Base-by-base conservation (phyloP, 1,140 invertebrate genomes). In the Trinorchestia longiramus region DNA sequence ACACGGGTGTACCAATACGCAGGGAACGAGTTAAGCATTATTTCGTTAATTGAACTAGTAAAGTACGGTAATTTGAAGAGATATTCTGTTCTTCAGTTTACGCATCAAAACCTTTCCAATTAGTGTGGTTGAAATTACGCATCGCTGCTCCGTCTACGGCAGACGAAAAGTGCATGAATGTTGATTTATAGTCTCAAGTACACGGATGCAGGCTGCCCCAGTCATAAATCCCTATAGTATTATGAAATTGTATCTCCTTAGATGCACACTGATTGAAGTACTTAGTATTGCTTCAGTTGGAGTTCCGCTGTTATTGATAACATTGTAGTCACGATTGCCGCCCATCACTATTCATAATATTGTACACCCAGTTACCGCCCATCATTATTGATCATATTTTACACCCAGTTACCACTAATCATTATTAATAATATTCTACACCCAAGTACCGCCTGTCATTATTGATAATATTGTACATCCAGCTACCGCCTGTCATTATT, bases 401-500 rank as follows among this genome's bases (percentile, higher is more conserved):
- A n/a, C n/a, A n/a, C n/a, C n/a, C n/a, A n/a, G n/a, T n/a, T n/a
- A n/a, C n/a, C n/a, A n/a, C n/a, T n/a, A n/a, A n/a, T n/a, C n/a
- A n/a, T n/a, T n/a, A n/a, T n/a, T n/a, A n/a, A n/a, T n/a, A n/a
- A n/a, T n/a, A n/a, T n/a, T n/a, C n/a, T n/a, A n/a, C n/a, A n/a
- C n/a, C n/a, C n/a, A n/a, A n/a, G n/a, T n/a, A n/a, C n/a, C n/a
- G n/a, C n/a, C n/a, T n/a, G n/a, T n/a, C n/a, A n/a, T n/a, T n/a
- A n/a, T n/a, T n/a, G n/a, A n/a, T n/a, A n/a, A n/a, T n/a, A n/a
- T n/a, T n/a, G n/a, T n/a, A n/a, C 28, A 15, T 44, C 45, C 53
- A 97, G 96, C 96, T 97, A 62, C 96, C 96, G 44, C 96, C 96
- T 23, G 95, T 96, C 43, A 36, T 77, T 77, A 77, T 77, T 77